phyloP scores from a whole-genome alignment of 2,797 vertebrate genomes.

The Melanogrammus aeglefinus region DNA sequence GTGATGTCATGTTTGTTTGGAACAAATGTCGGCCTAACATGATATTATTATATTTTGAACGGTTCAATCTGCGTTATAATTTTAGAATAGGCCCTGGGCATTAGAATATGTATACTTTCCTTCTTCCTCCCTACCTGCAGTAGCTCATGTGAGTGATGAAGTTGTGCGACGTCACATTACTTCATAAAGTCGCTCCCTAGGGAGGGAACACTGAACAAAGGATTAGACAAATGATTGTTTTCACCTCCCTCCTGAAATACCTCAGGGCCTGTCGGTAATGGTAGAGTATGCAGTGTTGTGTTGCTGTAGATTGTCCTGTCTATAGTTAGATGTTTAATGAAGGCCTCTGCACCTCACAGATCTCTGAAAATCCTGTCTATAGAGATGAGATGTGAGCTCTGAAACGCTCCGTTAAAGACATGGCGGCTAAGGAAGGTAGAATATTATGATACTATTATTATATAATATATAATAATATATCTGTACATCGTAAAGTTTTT shows the following conservation, averaged over 20 bases:
- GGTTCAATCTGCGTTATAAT: neutral
- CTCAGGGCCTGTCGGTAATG: neutral
- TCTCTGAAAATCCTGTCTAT: neutral
- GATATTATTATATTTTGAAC: neutral
- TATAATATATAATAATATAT: no score
- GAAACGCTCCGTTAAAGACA: no score
- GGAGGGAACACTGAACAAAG: neutral
- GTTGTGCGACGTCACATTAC: neutral
- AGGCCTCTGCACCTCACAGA: neutral
- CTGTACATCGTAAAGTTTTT: no score
- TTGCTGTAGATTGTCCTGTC: neutral
- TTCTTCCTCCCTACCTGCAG: neutral
- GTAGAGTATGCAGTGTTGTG: neutral
- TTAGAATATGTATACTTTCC: neutral
- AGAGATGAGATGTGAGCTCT: neutral
- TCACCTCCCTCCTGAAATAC: neutral
- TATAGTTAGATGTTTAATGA: neutral
- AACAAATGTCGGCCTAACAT: neutral
- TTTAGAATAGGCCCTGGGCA: neutral
- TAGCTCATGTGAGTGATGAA: neutral
- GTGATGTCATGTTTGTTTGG: neutral
- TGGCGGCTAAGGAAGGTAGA: no score
- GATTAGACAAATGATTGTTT: conserved; percentile 1
- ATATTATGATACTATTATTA: no score
- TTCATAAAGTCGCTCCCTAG: neutral